Base-by-base conservation (phyloP, 23 tunicate species). In the Ascidia mentula region DNA sequence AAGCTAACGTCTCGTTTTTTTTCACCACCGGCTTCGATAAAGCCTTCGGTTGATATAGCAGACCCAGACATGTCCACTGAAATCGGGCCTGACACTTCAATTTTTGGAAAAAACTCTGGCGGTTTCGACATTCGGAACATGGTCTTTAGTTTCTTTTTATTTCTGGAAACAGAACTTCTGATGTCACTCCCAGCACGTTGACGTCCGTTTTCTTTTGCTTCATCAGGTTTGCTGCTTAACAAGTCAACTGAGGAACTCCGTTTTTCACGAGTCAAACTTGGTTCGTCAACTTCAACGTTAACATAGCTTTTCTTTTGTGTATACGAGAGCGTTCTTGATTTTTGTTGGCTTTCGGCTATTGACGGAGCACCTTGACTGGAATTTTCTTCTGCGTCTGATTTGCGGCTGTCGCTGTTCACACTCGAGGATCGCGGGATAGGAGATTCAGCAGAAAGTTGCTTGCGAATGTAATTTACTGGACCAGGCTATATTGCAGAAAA, bases 31-130 rank as follows among this genome's bases (percentile, higher is more conserved):
- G 65, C 65, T 5, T 26, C 65, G 7, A 53, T 53, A 53, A 53
- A 53, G 65, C 65, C 65, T 34, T 45, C 70, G 0, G 77, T 45
- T 6, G 82, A 79, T 31, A 33, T 32, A 6, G 89, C 80, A 7
- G 73, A 34, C 40, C 73, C 74, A 1, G 79, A 75, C 40, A 82
- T 35, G 72, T 85, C 89, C 0, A 76, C 31, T 20, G 46, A 37
- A 31, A 85, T 73, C 9, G 89, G 89, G 17, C 83, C 83, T 0
- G 89, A 85, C 31, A 85, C 79, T 36, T 85, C 70, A 45, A 85
- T 82, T 42, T 38, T 30, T 5, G 69, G 69, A 12, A 40, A 40
- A 45, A 38, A 38, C 20, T 77, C 78, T 32, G 53, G 53, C 45
- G 45, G 45, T 45, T 38, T 28, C 6, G 69, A 46, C 37, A 32